Percentiles rank a stretch among this genome's conserved stretches.
phyloP scores from a whole-genome alignment of 2,888 invertebrate genomes.

The Parnassius apollo region DNA sequence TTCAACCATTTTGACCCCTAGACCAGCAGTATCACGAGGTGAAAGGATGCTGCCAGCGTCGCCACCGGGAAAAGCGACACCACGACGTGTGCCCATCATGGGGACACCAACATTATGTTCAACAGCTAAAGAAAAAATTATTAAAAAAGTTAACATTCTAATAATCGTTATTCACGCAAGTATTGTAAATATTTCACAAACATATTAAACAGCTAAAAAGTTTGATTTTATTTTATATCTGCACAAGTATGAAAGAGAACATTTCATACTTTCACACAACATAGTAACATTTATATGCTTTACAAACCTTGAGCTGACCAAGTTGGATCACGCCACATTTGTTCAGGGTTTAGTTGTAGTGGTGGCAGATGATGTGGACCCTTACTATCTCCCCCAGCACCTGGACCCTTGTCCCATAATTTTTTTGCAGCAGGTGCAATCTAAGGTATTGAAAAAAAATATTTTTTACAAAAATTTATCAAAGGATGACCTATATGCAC shows the following conservation, averaged over 20 bases:
- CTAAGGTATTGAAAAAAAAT: constrained; percentile 65
- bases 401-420: constrained; percentile 91
- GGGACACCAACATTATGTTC: constrained; percentile 75
- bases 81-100: constrained; percentile 87
- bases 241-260: too few relatives aligned
- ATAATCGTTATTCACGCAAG: neutral
- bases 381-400: constrained; percentile 87
- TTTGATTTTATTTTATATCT: too few relatives aligned
- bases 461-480: too few relatives aligned
- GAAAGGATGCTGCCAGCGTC: constrained; percentile 85
- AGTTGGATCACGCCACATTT: constrained; percentile 95
- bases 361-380: constrained; percentile 88
- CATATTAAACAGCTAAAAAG: too few relatives aligned
- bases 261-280: too few relatives aligned
- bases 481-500: too few relatives aligned
- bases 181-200: too few relatives aligned
- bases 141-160: constrained; percentile 18
- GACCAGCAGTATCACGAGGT: constrained; percentile 93
- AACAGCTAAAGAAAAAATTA: constrained; percentile 34
- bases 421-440: constrained; percentile 97
- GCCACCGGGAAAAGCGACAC: constrained; percentile 84
- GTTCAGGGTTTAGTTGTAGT: constrained; percentile 84
- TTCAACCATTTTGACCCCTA: constrained; percentile 99
- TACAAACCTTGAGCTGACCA: constrained; percentile 93
- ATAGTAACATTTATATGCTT: too few relatives aligned